These are phyloP conservation scores for Glaucidium brasilianum DNA, from an alignment of 2,113 vertebrate genomes.

Conservation along the genomic window DNA sequence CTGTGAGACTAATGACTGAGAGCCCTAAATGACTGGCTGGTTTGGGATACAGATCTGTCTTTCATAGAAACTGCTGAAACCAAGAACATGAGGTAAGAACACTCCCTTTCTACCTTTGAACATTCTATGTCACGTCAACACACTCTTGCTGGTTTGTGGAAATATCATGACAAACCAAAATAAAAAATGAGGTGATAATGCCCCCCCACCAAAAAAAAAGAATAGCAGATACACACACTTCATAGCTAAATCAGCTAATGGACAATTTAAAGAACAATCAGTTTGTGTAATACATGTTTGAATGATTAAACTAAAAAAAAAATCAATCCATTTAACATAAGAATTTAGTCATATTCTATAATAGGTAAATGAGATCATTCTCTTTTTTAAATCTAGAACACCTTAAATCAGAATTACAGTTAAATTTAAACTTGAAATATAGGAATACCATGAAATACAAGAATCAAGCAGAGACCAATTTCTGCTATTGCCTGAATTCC, in stretches of 20 bases:
- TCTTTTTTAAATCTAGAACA: not conserved
- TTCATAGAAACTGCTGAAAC: not conserved
- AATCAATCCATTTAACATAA: not conserved
- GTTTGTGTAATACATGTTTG: not conserved
- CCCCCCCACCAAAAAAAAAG: not conserved
- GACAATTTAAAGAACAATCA: not conserved
- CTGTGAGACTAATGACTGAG: not conserved
- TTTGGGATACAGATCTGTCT: not conserved
- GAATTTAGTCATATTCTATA: not conserved
- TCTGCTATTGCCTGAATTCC: not conserved
- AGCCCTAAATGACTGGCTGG: not conserved
- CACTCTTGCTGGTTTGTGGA: not conserved
- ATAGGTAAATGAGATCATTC: not conserved
- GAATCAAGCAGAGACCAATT: not conserved
- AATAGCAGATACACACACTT: not conserved
- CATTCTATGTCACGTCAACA: not conserved
- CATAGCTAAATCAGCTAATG: not conserved
- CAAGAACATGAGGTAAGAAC: not conserved
- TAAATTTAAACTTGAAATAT: not conserved
- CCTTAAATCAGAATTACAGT: not conserved
- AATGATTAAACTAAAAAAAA: not conserved
- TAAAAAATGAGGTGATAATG: not conserved
- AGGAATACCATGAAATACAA: not conserved
- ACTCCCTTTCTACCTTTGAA: not conserved
- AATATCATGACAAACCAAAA: not conserved